A percentile compares a stretch with the other conserved stretches of the same genome.
Conservation (phyloP, 2,113 vertebrate species). For the Ascaphus truei region DNA sequence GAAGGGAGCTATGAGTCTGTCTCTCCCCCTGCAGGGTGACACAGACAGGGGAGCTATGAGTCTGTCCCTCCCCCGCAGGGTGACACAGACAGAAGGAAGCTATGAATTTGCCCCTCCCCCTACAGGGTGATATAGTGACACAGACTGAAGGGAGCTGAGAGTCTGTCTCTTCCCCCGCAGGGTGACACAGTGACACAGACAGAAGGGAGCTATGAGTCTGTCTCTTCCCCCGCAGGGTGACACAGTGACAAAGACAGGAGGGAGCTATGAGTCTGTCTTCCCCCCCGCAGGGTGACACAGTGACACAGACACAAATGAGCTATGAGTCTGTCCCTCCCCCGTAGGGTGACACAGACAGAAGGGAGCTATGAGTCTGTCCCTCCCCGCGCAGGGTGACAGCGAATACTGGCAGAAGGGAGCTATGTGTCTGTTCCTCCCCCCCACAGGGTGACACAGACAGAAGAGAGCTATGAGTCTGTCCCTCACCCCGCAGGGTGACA, state of each 20-base stretch:
- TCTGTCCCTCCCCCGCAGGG: background rate
- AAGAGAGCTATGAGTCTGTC: slow-evolving; percentile 63
- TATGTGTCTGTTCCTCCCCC: background rate
- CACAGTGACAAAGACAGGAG: too few species aligned
- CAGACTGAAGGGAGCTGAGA: too few species aligned
- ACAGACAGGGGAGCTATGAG: too few species aligned
- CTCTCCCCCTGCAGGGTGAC: background rate
- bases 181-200: background rate
- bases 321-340: too few species aligned
- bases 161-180: too few species aligned
- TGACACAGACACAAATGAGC: too few species aligned
- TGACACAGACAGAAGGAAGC: too few species aligned
- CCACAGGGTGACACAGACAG: background rate
- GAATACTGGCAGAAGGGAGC: background rate
- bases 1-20: background rate
- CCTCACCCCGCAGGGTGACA: background rate
- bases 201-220: background rate
- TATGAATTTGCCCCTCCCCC: too few species aligned
- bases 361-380: too few species aligned
- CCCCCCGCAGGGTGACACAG: background rate
- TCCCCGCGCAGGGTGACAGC: background rate
- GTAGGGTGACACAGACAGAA: too few species aligned
- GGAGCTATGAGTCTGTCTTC: slow-evolving; percentile 58
- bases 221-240: background rate
- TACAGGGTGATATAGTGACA: too few species aligned